phyloP scores from a whole-genome alignment of 2,888 invertebrate genomes.

The Ichneumoninae sp. region DNA sequence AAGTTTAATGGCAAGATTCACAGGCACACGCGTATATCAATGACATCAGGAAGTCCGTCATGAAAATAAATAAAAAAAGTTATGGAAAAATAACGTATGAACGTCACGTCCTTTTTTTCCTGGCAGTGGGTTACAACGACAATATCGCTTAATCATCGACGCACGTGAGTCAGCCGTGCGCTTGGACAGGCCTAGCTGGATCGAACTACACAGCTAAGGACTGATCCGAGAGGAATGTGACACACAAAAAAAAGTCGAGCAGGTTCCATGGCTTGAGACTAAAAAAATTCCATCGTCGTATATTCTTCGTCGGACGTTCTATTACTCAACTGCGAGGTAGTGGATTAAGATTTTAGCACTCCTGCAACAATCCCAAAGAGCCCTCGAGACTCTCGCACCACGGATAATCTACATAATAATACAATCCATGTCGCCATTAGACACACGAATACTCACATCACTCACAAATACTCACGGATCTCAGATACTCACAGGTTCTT shows the following conservation, averaged over 20 bases:
- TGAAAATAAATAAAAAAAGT: neutral
- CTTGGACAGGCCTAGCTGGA: neutral
- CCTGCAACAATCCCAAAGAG: too few relatives aligned
- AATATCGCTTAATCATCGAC: constrained; percentile 11
- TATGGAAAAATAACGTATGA: neutral
- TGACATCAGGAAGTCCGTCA: neutral
- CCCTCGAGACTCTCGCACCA: too few relatives aligned
- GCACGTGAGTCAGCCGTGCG: neutral
- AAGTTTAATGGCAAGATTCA: neutral
- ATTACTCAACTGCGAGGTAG: too few relatives aligned
- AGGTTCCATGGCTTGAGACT: neutral
- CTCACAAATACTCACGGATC: too few relatives aligned
- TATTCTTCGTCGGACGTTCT: too few relatives aligned
- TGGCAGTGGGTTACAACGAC: neutral
- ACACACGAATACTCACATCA: too few relatives aligned
- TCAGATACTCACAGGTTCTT: too few relatives aligned
- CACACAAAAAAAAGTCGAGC: neutral
- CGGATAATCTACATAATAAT: too few relatives aligned
- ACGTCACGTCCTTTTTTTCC: constrained; percentile 23
- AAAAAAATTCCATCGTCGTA: neutral
- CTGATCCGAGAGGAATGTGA: neutral
- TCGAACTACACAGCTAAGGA: neutral
- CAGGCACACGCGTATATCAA: neutral
- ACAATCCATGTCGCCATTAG: too few relatives aligned
- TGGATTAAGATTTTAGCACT: too few relatives aligned